These are phyloP conservation scores for Trinectes maculatus DNA, from an alignment of 2,113 vertebrate species.

Conservation along the genomic window DNA sequence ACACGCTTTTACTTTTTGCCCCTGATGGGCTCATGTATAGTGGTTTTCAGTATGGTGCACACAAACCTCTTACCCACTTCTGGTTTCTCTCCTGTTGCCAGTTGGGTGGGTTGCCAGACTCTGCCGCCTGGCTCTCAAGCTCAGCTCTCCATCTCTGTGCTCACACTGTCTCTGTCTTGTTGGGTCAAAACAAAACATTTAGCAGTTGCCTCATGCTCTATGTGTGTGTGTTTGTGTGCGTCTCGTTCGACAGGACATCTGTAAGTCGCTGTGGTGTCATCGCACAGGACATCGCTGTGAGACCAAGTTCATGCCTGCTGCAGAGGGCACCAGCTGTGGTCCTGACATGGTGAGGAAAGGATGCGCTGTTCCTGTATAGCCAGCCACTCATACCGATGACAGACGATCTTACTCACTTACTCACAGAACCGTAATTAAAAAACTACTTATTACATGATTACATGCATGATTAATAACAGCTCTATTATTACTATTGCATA, in stretches of 20 bases:
- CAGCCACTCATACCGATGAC: no score
- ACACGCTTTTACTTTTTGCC: slow-evolving; percentile 31
- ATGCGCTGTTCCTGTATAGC: neutral
- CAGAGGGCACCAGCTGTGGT: slow-evolving; percentile 94
- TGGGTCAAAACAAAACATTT: slow-evolving; percentile 35
- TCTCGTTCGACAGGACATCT: slow-evolving; percentile 90
- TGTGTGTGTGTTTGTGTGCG: slow-evolving; percentile 33
- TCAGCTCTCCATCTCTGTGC: slow-evolving; percentile 52
- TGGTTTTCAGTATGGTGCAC: slow-evolving; percentile 49
- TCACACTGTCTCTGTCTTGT: slow-evolving; percentile 61
- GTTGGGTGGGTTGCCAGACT: slow-evolving; percentile 58
- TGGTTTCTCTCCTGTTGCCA: slow-evolving; percentile 57
- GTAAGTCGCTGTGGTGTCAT: slow-evolving; percentile 98
- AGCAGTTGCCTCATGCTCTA: neutral
- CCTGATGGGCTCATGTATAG: slow-evolving; percentile 31
- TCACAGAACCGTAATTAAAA: no score
- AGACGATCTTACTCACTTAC: no score
- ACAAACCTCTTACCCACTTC: slow-evolving; percentile 6
- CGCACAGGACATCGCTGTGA: slow-evolving; percentile 93
- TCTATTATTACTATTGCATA: no score
- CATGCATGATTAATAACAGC: no score
- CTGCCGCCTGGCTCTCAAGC: slow-evolving; percentile 60
- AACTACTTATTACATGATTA: no score
- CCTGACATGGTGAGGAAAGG: slow-evolving; percentile 89
- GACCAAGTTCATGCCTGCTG: slow-evolving; percentile 99